Conservation (phyloP, 2,797 vertebrate genomes). For the Anguilla marmorata region DNA sequence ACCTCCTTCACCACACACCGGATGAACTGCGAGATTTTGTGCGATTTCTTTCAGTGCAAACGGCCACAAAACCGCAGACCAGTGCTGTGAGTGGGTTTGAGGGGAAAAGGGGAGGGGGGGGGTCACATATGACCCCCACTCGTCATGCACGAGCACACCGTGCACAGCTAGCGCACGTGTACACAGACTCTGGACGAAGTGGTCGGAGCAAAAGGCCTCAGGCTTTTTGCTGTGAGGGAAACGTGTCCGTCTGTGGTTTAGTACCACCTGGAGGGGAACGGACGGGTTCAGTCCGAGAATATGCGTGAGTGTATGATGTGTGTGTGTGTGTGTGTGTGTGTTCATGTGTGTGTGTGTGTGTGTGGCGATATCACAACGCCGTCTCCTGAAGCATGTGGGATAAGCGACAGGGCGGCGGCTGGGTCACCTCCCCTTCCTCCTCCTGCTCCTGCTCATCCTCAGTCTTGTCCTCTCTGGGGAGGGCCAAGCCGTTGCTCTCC, state of each 20-base stretch:
- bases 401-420: slow-evolving; percentile 45
- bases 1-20: background rate
- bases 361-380: slow-evolving; percentile 58
- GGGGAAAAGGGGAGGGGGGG: background rate
- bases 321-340: no score
- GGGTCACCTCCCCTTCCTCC: slow-evolving; percentile 45
- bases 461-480: slow-evolving; percentile 52
- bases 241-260: background rate
- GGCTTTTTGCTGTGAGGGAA: background rate
- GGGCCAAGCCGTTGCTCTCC: slow-evolving; percentile 55
- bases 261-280: background rate
- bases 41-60: slow-evolving; percentile 16
- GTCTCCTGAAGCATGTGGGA: slow-evolving; percentile 66
- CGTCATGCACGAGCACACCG: background rate
- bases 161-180: background rate
- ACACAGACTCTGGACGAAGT: background rate
- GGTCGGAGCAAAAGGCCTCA: background rate
- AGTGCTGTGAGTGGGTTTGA: background rate
- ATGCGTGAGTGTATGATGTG: background rate
- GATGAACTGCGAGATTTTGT: background rate
- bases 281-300: background rate
- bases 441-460: slow-evolving; percentile 49
- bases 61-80: background rate
- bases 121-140: background rate
- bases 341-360: no score